phyloP scores from a whole-genome alignment of 1,140 invertebrate species.

The Galendromus occidentalis region DNA sequence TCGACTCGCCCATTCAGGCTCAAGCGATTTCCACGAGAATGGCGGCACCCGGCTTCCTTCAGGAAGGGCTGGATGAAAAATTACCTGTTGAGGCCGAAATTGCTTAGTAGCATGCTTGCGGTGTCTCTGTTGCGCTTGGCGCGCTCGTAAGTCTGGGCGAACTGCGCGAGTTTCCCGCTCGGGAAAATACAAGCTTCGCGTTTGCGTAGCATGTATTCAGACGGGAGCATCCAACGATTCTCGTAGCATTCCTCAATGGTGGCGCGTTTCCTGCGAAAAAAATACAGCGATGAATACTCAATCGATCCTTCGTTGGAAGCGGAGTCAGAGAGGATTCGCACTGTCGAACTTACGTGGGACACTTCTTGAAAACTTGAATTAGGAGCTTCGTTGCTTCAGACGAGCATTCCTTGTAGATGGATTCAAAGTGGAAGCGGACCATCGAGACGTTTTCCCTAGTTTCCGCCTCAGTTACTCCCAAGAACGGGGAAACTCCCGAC shows the following conservation, averaged over 20 bases:
- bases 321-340: no score
- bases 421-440: slow-evolving; percentile 80
- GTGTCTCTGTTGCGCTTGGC: slow-evolving; percentile 6
- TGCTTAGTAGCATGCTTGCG: background rate
- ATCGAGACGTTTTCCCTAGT: slow-evolving; percentile 75
- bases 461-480: slow-evolving; percentile 54
- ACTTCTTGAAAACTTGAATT: slow-evolving; percentile 80
- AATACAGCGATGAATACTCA: slow-evolving; percentile 14
- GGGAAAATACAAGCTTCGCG: slow-evolving; percentile 66
- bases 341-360: slow-evolving; percentile 47
- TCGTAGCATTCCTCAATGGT: slow-evolving; percentile 79
- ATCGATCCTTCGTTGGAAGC: no score
- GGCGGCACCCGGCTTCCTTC: background rate
- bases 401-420: slow-evolving; percentile 78
- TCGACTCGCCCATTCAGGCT: background rate
- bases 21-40: background rate
- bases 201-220: slow-evolving; percentile 79
- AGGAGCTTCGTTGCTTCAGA: slow-evolving; percentile 84
- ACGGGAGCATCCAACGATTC: slow-evolving; percentile 76
- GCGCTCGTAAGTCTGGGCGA: slow-evolving; percentile 15
- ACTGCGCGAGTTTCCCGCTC: slow-evolving; percentile 41
- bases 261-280: slow-evolving; percentile 58
- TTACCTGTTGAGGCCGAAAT: background rate
- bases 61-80: background rate
- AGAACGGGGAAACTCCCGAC: slow-evolving; percentile 79